These are phyloP conservation scores for Scaptomyza caliginosa DNA, from an alignment of 2,888 invertebrate species.

Conservation along the genomic window DNA sequence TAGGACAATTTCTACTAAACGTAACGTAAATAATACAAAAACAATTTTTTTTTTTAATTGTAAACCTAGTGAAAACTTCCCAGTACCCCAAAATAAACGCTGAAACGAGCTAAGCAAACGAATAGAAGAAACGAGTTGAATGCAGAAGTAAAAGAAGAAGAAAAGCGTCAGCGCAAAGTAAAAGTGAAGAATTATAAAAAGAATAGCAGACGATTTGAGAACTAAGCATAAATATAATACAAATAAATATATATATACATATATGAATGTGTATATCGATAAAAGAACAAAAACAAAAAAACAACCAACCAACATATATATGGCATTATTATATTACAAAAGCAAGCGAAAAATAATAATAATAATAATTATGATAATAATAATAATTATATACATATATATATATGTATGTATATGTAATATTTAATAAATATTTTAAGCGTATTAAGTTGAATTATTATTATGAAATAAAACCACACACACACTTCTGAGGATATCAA, in stretches of 20 bases:
- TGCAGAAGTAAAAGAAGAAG: conserved; percentile 2
- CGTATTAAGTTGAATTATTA: conserved; percentile 71
- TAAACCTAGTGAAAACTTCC: conserved; percentile 59
- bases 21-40: conserved; percentile 34
- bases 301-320: too few relatives aligned
- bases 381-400: conserved; percentile 54
- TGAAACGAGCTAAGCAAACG: conserved; percentile 38
- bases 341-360: conserved; percentile 62
- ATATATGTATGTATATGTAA: conserved; percentile 66
- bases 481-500: conserved; percentile 84
- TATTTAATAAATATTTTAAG: conserved; percentile 65
- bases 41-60: conserved; percentile 62
- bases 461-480: conserved; percentile 66
- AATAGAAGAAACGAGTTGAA: conserved; percentile 11
- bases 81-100: conserved; percentile 29
- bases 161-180: conserved; percentile 1
- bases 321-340: conserved; percentile 64
- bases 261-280: conserved; percentile 36
- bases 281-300: conserved; percentile 43
- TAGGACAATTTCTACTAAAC: conserved; percentile 69
- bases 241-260: conserved; percentile 13
- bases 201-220: conserved; percentile 30
- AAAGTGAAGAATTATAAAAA: conserved; percentile 13
- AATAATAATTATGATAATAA: too few relatives aligned
- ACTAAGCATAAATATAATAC: conserved; percentile 52